Evolutionary conservation across 2,888 invertebrate species (phyloP).

Genomic region (Rutpela maculata): DNA sequence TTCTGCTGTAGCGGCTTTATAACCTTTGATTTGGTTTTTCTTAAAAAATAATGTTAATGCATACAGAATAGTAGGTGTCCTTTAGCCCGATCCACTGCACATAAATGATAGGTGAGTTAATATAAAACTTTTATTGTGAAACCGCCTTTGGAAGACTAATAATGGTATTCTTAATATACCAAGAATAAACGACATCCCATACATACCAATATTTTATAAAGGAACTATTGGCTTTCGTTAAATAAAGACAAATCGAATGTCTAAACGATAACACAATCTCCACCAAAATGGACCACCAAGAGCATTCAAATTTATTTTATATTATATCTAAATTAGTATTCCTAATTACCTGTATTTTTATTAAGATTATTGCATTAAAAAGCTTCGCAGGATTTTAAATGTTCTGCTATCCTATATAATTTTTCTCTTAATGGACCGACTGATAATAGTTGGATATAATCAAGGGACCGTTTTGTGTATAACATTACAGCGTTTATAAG

Average conservation of each 20-base stretch:
- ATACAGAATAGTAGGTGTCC: too few relatives aligned
- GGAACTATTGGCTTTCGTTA: background rate
- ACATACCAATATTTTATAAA: conserved; percentile 34
- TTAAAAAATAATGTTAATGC: too few relatives aligned
- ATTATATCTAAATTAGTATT: conserved; percentile 26
- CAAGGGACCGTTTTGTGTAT: conserved; percentile 9
- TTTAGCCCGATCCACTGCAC: too few relatives aligned
- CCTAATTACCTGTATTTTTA: conserved; percentile 23
- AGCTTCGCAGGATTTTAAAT: conserved; percentile 15
- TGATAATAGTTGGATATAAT: conserved; percentile 18
- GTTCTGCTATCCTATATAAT: background rate
- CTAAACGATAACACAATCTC: background rate
- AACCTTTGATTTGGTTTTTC: too few relatives aligned
- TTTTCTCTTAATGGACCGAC: conserved; percentile 22
- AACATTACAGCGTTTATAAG: conserved; percentile 5
- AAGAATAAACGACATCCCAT: too few relatives aligned
- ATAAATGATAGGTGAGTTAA: too few relatives aligned
- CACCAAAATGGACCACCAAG: conserved; percentile 20
- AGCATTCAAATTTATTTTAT: conserved; percentile 20
- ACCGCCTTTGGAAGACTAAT: too few relatives aligned
- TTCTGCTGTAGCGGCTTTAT: too few relatives aligned
- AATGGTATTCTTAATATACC: too few relatives aligned
- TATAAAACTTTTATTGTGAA: too few relatives aligned
- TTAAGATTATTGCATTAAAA: conserved; percentile 27
- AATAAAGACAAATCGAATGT: conserved; percentile 3